Conservation (phyloP, 2,888 invertebrate species). For the Blastobasis lacticolella region DNA sequence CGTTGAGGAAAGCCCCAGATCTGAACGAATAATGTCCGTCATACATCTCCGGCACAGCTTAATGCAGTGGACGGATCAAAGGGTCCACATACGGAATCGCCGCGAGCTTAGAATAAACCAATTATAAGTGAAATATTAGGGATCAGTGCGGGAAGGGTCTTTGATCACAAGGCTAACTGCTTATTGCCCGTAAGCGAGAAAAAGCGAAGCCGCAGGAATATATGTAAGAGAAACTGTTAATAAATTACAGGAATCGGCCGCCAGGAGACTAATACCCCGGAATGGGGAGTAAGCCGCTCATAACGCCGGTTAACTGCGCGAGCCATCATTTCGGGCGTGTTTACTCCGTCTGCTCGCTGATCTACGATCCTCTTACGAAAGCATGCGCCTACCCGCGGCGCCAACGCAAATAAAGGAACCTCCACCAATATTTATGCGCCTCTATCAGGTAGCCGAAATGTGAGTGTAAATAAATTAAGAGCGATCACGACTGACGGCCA, state of each 20-base stretch:
- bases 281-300: conserved; percentile 67
- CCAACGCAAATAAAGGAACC: too few relatives aligned
- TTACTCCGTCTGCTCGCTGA: conserved; percentile 63
- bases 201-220: conserved; percentile 57
- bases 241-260: conserved; percentile 71
- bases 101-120: conserved; percentile 72
- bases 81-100: conserved; percentile 63
- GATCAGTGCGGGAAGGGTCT: conserved; percentile 63
- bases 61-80: conserved; percentile 71
- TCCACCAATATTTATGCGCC: background rate
- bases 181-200: conserved; percentile 47
- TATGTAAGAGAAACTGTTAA: conserved; percentile 61
- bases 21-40: conserved; percentile 50
- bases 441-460: conserved; percentile 25
- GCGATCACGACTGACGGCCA: conserved; percentile 44
- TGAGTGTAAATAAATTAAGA: conserved; percentile 51
- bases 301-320: conserved; percentile 63
- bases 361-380: conserved; percentile 32
- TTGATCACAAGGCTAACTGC: conserved; percentile 60
- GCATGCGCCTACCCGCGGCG: too few relatives aligned
- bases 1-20: conserved; percentile 56
- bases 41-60: conserved; percentile 65
- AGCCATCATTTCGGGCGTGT: conserved; percentile 70
- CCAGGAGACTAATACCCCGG: conserved; percentile 64
- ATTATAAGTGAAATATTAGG: conserved; percentile 75